These are phyloP conservation scores for Quiscalus mexicanus DNA, from an alignment of 2,113 vertebrate species.

Conservation along the genomic window DNA sequence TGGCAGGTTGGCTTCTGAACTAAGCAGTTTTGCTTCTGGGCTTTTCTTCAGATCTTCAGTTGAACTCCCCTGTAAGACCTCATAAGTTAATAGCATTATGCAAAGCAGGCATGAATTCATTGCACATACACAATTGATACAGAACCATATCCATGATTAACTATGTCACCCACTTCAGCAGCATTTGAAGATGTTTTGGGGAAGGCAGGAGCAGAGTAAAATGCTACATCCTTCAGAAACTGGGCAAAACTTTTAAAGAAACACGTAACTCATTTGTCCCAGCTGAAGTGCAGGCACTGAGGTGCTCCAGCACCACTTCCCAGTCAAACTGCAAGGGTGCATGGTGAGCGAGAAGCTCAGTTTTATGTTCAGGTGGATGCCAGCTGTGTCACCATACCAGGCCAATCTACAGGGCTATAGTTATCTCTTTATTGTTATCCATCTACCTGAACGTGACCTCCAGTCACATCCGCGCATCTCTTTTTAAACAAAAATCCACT, in stretches of 20 bases:
- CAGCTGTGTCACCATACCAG: background rate
- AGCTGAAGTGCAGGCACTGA: background rate
- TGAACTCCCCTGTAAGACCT: background rate
- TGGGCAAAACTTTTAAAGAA: background rate
- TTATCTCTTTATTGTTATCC: background rate
- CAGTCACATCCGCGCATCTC: accelerated
- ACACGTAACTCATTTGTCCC: accelerated
- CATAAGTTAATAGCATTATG: background rate
- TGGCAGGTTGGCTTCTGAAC: background rate
- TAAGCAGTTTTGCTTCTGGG: background rate
- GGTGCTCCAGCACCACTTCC: background rate
- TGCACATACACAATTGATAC: background rate
- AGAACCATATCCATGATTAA: background rate
- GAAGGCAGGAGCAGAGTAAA: background rate
- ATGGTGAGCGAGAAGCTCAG: background rate
- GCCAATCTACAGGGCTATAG: background rate
- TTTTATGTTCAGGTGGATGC: background rate
- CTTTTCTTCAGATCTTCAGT: background rate
- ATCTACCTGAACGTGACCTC: background rate
- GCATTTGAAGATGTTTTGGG: background rate
- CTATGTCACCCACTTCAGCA: background rate
- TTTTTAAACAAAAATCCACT: background rate
- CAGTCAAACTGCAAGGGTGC: background rate
- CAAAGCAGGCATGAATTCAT: background rate
- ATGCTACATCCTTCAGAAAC: background rate